Percentiles rank a stretch among this genome's conserved stretches.
Evolutionary conservation across 30 jellyfish, hydroid and myxozoan genomes (phyloP).

Genomic region (Aurelia aurita complex sp. Pacific): DNA sequence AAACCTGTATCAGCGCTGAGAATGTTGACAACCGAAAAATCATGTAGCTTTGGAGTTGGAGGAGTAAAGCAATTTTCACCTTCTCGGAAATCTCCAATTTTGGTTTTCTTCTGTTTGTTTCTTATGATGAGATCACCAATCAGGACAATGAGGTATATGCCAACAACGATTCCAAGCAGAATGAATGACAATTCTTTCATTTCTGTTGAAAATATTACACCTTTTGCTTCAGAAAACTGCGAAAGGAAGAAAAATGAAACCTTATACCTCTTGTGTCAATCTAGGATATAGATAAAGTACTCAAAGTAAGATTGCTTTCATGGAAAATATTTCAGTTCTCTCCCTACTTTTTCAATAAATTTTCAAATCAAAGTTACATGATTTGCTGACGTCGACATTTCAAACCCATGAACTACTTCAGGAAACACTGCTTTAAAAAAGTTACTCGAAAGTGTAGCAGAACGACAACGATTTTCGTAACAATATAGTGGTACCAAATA

Average conservation of each 20-base stretch:
- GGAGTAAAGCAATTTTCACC: neutral
- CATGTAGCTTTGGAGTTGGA: neutral
- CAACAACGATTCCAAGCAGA: constrained; percentile 32
- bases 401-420: too few relatives aligned
- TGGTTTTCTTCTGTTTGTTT: constrained; percentile 21
- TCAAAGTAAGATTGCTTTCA: too few relatives aligned
- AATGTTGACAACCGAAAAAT: neutral
- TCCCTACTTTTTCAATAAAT: neutral
- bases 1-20: too few relatives aligned
- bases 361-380: too few relatives aligned
- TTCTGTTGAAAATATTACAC: constrained; percentile 37
- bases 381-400: too few relatives aligned
- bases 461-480: too few relatives aligned
- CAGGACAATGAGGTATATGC: constrained; percentile 16
- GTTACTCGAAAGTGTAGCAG: too few relatives aligned
- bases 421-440: too few relatives aligned
- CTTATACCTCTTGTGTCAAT: neutral
- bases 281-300: neutral
- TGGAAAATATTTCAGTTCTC: neutral
- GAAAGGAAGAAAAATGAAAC: too few relatives aligned
- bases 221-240: constrained; percentile 19
- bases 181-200: constrained; percentile 16
- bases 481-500: too few relatives aligned
- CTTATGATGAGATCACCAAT: constrained; percentile 9
- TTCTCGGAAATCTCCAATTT: constrained; percentile 59